Evolutionary conservation across 2,888 invertebrate species (phyloP).

Genomic region (Eupithecia subumbrata): DNA sequence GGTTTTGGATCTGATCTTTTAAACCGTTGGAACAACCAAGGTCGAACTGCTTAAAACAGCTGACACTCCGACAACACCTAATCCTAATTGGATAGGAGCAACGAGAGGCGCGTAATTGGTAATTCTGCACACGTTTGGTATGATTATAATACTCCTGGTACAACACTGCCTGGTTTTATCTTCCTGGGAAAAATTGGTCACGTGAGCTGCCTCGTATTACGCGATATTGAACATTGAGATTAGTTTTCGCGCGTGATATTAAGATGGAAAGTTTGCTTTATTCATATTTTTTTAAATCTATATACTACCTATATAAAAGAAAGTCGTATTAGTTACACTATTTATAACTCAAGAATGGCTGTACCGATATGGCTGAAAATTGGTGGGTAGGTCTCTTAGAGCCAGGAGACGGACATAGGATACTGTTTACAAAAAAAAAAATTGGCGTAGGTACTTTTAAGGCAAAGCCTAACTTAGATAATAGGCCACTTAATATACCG

Average conservation of each 20-base stretch:
- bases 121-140: conserved; percentile 56
- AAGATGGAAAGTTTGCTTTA: neutral
- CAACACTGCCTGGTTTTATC: conserved; percentile 37
- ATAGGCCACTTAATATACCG: no score
- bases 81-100: conserved; percentile 77
- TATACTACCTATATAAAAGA: no score
- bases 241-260: no score
- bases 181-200: conserved; percentile 20
- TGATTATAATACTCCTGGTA: conserved; percentile 17
- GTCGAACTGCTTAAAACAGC: conserved; percentile 35
- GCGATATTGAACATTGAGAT: conserved; percentile 10
- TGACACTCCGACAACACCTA: conserved; percentile 53
- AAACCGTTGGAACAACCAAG: neutral
- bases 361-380: no score
- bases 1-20: neutral
- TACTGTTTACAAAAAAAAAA: no score
- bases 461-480: no score
- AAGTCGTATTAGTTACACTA: no score
- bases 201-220: conserved; percentile 4
- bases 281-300: no score
- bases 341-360: no score
- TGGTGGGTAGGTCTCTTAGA: no score
- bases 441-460: no score
- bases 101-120: conserved; percentile 57
- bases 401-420: no score